phyloP scores from a whole-genome alignment of 2,113 vertebrate species.

The Zingel zingel region DNA sequence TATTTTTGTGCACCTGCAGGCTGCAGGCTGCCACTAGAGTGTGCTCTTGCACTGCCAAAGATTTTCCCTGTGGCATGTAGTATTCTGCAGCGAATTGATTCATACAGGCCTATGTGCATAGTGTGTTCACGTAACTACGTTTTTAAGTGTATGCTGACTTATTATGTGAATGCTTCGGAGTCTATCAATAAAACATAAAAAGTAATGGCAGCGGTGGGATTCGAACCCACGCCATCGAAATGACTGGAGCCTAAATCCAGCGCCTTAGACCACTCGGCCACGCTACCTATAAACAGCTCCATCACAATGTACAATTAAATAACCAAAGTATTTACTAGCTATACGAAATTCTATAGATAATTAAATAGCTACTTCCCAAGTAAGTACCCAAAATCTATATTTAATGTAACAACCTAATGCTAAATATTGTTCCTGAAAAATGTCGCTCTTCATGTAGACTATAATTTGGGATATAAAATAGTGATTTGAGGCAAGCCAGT shows the following conservation, averaged over 20 bases:
- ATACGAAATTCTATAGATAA: too few species aligned
- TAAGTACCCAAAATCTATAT: too few species aligned
- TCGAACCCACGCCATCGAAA: slow-evolving; percentile 81
- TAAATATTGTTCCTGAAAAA: too few species aligned
- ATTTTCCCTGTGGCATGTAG: rapidly evolving
- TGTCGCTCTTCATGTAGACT: too few species aligned
- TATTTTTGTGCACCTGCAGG: background rate
- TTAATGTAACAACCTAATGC: background rate
- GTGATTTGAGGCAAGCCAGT: too few species aligned
- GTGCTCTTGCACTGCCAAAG: slow-evolving; percentile 1
- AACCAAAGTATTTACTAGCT: too few species aligned
- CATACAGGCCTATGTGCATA: rapidly evolving
- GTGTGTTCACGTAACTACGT: too few species aligned
- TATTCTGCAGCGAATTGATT: rapidly evolving
- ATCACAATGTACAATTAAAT: too few species aligned
- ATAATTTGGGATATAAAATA: too few species aligned
- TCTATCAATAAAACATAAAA: background rate
- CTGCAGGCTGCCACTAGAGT: slow-evolving; percentile 34
- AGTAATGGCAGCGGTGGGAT: slow-evolving; percentile 70
- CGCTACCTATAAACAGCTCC: slow-evolving; percentile 40
- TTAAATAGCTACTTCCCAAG: background rate
- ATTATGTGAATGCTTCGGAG: rapidly evolving
- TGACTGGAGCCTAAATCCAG: slow-evolving; percentile 81
- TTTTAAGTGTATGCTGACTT: rapidly evolving
- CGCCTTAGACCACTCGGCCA: slow-evolving; percentile 81